These are phyloP conservation scores for Zingel zingel DNA, from an alignment of 2,113 vertebrate species.

Conservation along the genomic window DNA sequence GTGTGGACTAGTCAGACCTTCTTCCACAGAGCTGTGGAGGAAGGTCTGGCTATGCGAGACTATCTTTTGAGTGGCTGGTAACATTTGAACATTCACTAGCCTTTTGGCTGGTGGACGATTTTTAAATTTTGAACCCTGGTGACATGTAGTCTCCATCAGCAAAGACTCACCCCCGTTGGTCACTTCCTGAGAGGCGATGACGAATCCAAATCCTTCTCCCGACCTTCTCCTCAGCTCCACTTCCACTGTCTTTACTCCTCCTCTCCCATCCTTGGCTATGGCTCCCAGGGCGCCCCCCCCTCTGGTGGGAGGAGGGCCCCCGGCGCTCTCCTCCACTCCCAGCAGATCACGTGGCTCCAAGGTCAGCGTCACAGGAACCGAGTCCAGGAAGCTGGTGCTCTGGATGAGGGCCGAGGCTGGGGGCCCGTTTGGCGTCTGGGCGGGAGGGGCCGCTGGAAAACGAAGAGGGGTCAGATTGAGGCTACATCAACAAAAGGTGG, in stretches of 20 bases:
- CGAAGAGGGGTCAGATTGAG: not conserved
- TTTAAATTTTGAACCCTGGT: too few species aligned
- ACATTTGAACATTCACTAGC: too few species aligned
- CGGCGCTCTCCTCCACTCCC: slow-evolving; percentile 76
- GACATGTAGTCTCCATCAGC: too few species aligned
- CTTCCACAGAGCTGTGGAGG: too few species aligned
- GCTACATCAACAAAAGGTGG: too few species aligned
- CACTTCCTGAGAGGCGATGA: slow-evolving; percentile 84
- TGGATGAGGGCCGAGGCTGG: slow-evolving; percentile 73
- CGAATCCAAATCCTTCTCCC: slow-evolving; percentile 86
- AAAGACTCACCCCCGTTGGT: slow-evolving; percentile 74
- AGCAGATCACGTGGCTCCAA: slow-evolving; percentile 83
- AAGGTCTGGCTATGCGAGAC: too few species aligned
- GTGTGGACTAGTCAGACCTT: too few species aligned
- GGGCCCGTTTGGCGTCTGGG: slow-evolving; percentile 55
- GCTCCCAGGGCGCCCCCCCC: slow-evolving; percentile 32
- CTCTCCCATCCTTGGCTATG: slow-evolving; percentile 46
- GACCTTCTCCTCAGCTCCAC: slow-evolving; percentile 82
- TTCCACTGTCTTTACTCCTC: slow-evolving; percentile 61
- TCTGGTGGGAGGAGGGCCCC: slow-evolving; percentile 53
- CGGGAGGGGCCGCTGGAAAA: slow-evolving; percentile 44
- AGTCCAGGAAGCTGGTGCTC: slow-evolving; percentile 87
- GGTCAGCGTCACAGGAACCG: slow-evolving; percentile 84
- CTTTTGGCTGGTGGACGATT: too few species aligned
- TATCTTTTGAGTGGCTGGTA: too few species aligned